Evolutionary conservation across 2,797 vertebrate species (phyloP).

Genomic region (Leptodactylus fallax): DNA sequence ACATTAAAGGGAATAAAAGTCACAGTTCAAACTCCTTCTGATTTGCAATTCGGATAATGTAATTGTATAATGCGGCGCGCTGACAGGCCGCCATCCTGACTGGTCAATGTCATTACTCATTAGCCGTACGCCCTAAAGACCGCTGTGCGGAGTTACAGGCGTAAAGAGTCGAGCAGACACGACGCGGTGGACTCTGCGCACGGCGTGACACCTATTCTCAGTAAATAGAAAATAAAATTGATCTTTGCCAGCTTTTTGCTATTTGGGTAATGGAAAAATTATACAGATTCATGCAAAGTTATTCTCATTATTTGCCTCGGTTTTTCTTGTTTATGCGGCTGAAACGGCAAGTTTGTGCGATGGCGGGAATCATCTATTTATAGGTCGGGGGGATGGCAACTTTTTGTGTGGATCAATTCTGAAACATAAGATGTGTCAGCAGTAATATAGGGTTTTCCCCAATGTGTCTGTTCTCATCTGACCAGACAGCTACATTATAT

Average conservation of each 20-base stretch:
- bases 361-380: not conserved
- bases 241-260: not conserved
- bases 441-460: not conserved
- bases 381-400: not conserved
- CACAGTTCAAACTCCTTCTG: constrained; percentile 26
- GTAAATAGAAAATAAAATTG: constrained; percentile 7
- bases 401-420: not conserved
- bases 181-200: not conserved
- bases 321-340: not conserved
- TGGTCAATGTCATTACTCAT: constrained; percentile 49
- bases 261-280: constrained; percentile 16
- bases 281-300: constrained; percentile 25
- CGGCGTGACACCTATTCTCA: not conserved
- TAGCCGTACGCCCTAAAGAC: not conserved
- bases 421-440: not conserved
- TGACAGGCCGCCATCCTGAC: not conserved
- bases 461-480: not conserved
- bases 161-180: not conserved
- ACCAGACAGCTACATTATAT: not conserved
- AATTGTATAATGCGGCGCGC: not conserved
- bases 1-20: constrained; percentile 39
- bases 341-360: not conserved
- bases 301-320: not conserved
- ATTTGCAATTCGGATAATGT: constrained; percentile 46
- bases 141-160: not conserved